A percentile compares a stretch with the other conserved stretches of the same genome.
phyloP scores from a whole-genome alignment of 2,888 invertebrate genomes.

The Acanthosepion pharaonis region DNA sequence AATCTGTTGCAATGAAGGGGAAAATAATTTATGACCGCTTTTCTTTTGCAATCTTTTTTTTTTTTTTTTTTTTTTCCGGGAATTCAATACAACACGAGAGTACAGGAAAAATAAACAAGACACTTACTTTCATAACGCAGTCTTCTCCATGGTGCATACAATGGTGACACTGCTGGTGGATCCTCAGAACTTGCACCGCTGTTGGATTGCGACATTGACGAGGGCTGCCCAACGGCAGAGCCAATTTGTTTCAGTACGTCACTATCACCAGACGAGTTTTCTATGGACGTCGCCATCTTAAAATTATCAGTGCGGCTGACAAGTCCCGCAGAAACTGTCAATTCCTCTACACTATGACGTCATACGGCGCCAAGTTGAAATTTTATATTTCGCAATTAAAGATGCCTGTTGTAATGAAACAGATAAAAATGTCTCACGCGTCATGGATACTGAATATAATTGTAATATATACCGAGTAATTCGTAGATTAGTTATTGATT shows the following conservation, averaged over 20 bases:
- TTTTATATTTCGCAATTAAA: not conserved
- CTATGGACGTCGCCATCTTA: constrained; percentile 45
- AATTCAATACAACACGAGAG: not conserved
- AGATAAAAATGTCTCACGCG: no score
- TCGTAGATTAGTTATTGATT: no score
- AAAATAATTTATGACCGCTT: not conserved
- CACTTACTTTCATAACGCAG: constrained; percentile 7
- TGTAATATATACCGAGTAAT: no score
- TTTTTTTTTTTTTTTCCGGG: not conserved
- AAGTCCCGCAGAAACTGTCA: not conserved
- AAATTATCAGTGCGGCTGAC: constrained; percentile 34
- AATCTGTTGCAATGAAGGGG: no score
- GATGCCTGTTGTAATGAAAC: no score
- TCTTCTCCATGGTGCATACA: constrained; percentile 38
- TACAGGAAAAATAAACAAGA: not conserved
- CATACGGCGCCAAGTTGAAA: constrained; percentile 33
- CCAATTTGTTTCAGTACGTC: constrained; percentile 38
- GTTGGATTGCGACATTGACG: constrained; percentile 34
- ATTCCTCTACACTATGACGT: not conserved
- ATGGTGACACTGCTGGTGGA: constrained; percentile 24
- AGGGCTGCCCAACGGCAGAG: not conserved
- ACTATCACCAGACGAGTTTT: not conserved
- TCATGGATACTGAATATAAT: no score
- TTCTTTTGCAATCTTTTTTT: not conserved
- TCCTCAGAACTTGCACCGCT: constrained; percentile 25